Evolutionary conservation across 2,888 invertebrate species (phyloP), one percentile per base, ranked within the genome.

Genomic region (Asteroscopus sphinx): DNA sequence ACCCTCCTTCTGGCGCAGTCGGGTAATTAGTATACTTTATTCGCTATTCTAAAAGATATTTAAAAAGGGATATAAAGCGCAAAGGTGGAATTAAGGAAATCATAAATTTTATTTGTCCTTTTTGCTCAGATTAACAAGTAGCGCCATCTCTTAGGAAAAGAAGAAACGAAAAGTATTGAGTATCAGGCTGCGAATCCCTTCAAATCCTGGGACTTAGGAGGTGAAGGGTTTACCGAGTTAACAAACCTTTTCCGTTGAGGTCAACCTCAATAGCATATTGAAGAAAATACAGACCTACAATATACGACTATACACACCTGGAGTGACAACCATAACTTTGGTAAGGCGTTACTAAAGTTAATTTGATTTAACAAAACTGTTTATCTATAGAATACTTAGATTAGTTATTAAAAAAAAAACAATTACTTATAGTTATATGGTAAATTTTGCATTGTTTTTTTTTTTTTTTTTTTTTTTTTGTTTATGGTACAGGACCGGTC

Each of bases 91-190:
- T 53, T 35, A 53, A 47, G 57, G 11, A 57, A 48, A 57, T 48
- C 2, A 26, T 30, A 25, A 49, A 40, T 52, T 57, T 45, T 48
- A 49, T 57, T 66, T 57, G 44, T 69, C 44, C 17, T 33, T 48
- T 57, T 57, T 30, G 36, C 13, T 37, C 17, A 11, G 47, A 57
- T 57, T 41, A 26, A 15, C 39, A 30, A 44, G 26, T 30, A 51
- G 46, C 67, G 72, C 56, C 72, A 68, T 68, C 68, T 71, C 17
- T 67, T 46, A 13, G 16, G 8, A n/a, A 6, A 25, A 36, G 3
- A 0, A 1, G 26, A 30, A 16, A 68, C 58, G 42, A 49, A 57
- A 49, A 4, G 36, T 36, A 15, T 52, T 13, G 13, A 49, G 16
- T 46, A 11, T 48, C 33, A 40, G 9, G 15, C 15, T 25, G 26